These are phyloP conservation scores for Brachionus sp. DNA, from an alignment of 1,140 invertebrate species.

Conservation along the genomic window DNA sequence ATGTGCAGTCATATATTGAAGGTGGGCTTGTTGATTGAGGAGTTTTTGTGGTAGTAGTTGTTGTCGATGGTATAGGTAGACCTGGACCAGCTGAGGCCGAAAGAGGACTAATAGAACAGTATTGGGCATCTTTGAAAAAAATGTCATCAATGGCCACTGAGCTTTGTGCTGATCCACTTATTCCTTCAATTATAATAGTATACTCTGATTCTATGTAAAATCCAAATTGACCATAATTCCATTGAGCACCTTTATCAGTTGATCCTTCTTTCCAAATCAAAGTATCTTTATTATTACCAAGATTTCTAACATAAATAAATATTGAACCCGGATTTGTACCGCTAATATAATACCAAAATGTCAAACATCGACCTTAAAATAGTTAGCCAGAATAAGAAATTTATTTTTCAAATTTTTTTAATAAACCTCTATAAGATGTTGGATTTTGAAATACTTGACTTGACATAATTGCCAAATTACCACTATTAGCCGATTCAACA, in stretches of 20 bases:
- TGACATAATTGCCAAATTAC: neutral
- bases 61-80: conserved; percentile 6
- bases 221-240: conserved; percentile 33
- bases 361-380: conserved; percentile 14
- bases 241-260: neutral
- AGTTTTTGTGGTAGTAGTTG: neutral
- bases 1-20: conserved; percentile 53
- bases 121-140: conserved; percentile 19
- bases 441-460: conserved; percentile 33
- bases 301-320: neutral
- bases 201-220: conserved; percentile 7
- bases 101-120: conserved; percentile 16
- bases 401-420: neutral
- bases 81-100: neutral
- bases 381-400: neutral
- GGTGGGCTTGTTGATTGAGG: conserved; percentile 41
- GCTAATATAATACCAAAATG: conserved; percentile 40
- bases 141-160: conserved; percentile 33
- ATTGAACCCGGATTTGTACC: conserved; percentile 1
- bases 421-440: conserved; percentile 15
- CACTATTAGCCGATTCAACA: neutral
- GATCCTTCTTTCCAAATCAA: conserved; percentile 30
- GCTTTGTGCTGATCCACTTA: conserved; percentile 1
- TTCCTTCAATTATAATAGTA: neutral
- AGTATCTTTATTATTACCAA: neutral